Conservation (phyloP, 35 echinoderm and acorn worm species). For the Apostichopus japonicus region DNA sequence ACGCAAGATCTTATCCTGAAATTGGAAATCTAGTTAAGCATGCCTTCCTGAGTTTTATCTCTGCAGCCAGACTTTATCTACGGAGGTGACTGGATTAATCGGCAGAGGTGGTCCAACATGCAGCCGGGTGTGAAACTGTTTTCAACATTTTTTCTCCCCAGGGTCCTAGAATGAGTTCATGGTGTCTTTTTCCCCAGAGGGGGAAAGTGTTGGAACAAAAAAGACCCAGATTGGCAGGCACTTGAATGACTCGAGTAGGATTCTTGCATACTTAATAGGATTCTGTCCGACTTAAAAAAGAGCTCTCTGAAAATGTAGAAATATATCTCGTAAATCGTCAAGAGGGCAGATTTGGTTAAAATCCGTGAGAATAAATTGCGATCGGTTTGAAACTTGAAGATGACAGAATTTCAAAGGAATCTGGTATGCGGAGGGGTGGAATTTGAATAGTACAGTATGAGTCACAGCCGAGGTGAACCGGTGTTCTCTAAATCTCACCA, state of each 20-base stretch:
- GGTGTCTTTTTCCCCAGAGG: conserved; percentile 9
- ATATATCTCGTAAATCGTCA: background rate
- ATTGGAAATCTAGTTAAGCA: conserved; percentile 42
- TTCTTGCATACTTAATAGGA: conserved; percentile 15
- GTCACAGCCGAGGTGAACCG: background rate
- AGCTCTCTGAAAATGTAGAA: background rate
- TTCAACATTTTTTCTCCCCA: background rate
- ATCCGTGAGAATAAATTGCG: background rate
- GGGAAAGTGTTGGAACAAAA: background rate
- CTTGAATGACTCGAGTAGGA: background rate
- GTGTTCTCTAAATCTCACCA: no score
- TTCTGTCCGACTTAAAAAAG: background rate
- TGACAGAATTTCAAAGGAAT: background rate
- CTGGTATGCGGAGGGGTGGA: background rate
- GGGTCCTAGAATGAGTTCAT: conserved; percentile 9
- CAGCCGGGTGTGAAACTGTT: conserved; percentile 25
- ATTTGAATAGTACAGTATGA: background rate
- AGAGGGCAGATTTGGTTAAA: background rate
- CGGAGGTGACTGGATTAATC: conserved; percentile 45
- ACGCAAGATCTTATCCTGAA: background rate
- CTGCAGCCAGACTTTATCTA: background rate
- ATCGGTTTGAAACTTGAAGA: conserved; percentile 20
- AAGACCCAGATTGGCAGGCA: conserved; percentile 27
- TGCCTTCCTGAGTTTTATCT: background rate
- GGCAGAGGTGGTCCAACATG: conserved; percentile 20